phyloP scores from a whole-genome alignment of 2,888 invertebrate genomes.

The Caenorhabditis sp. region DNA sequence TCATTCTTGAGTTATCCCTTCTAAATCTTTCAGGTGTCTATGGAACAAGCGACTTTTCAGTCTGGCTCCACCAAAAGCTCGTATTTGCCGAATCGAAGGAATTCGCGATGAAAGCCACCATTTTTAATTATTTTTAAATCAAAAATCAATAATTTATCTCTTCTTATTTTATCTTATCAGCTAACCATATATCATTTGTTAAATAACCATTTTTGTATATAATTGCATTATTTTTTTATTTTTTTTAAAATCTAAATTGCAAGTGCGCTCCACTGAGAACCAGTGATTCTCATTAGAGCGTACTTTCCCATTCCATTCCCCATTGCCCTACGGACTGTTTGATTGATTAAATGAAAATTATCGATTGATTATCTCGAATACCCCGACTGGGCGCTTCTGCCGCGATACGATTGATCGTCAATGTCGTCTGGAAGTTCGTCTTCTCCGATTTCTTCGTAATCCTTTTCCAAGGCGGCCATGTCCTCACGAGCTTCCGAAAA shows the following conservation, averaged over 20 bases:
- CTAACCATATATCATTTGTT: conserved; percentile 13
- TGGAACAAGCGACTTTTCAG: conserved; percentile 47
- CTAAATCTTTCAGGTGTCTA: too few species aligned
- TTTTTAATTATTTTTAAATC: too few species aligned
- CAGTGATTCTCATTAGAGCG: too few species aligned
- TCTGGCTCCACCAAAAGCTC: conserved; percentile 61
- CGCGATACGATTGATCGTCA: conserved; percentile 64
- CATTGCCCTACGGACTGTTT: too few species aligned
- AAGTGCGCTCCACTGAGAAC: too few species aligned
- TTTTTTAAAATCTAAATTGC: too few species aligned
- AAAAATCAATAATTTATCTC: too few species aligned
- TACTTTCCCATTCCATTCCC: conserved; percentile 9
- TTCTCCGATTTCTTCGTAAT: conserved; percentile 73
- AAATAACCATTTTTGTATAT: conserved; percentile 14
- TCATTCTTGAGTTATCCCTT: not conserved
- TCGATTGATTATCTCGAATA: conserved; percentile 29
- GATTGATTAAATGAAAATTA: conserved; percentile 8
- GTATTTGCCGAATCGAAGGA: conserved; percentile 55
- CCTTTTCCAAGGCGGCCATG: conserved; percentile 76
- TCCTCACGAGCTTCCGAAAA: conserved; percentile 81
- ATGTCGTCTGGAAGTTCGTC: conserved; percentile 70
- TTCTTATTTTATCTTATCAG: too few species aligned
- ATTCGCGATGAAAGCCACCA: conserved; percentile 39
- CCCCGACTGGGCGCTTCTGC: conserved; percentile 38
- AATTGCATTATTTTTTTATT: not conserved